A percentile compares a stretch with the other conserved stretches of the same genome.
Evolutionary conservation across 92 coral and sea anemone genomes (phyloP).

Genomic region (Bergia puertoricense): DNA sequence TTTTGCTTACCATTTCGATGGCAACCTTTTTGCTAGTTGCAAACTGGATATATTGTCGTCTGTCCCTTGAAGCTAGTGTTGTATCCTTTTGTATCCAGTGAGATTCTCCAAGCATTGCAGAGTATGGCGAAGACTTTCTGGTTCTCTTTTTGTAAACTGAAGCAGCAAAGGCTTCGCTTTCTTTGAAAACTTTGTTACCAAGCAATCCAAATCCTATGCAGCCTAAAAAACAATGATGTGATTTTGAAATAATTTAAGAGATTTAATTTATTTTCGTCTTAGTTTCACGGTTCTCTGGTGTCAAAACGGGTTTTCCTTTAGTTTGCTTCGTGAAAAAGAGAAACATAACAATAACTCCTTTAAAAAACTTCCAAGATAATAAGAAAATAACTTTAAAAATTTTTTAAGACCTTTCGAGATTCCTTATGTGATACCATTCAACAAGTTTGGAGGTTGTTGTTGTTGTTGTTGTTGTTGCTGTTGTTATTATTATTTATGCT

Average conservation of each 20-base stretch:
- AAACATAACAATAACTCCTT: neutral
- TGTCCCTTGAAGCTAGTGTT: neutral
- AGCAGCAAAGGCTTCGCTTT: slow-evolving; percentile 29
- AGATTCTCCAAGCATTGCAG: neutral
- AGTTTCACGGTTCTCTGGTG: neutral
- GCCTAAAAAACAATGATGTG: neutral
- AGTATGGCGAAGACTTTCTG: slow-evolving; percentile 13
- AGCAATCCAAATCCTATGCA: slow-evolving; percentile 2
- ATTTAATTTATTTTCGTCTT: neutral
- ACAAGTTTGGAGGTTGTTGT: no score
- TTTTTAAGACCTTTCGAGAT: no score
- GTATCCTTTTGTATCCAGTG: neutral
- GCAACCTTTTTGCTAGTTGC: neutral
- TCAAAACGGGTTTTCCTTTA: neutral
- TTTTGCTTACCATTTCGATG: slow-evolving; percentile 24
- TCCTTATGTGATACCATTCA: no score
- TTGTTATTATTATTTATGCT: no score
- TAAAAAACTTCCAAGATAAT: neutral
- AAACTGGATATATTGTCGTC: slow-evolving; percentile 14
- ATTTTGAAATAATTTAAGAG: neutral
- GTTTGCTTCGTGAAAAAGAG: neutral
- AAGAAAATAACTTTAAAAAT: no score
- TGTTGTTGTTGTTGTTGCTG: no score
- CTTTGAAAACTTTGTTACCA: neutral
- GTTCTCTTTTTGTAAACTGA: neutral